These are phyloP conservation scores for Pogona vitticeps DNA, from an alignment of 2,113 vertebrate species.

Conservation along the genomic window DNA sequence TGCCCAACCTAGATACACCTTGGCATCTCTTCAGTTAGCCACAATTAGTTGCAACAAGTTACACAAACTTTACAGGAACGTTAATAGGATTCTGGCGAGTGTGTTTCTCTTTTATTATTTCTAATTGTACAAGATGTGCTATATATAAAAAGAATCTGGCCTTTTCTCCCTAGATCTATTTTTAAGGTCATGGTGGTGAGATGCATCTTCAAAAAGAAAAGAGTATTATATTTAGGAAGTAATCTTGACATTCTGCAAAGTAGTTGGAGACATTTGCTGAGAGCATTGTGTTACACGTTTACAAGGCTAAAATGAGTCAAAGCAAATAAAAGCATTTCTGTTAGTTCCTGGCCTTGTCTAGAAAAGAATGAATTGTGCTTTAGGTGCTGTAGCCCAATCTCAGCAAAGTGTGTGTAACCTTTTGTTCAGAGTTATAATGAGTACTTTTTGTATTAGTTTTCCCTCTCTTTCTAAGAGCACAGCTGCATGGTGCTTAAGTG, in stretches of 20 bases:
- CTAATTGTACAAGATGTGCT: background rate
- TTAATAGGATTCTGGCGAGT: no score
- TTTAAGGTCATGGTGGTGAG: background rate
- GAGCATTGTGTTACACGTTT: background rate
- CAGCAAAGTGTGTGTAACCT: background rate
- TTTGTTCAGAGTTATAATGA: background rate
- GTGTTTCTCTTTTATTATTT: background rate
- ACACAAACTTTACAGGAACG: no score
- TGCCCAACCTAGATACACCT: no score
- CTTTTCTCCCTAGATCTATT: background rate
- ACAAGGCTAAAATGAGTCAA: slow-evolving; percentile 2
- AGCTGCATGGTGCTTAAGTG: background rate
- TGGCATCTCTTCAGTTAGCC: no score
- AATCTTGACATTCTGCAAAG: background rate
- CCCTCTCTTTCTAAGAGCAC: background rate
- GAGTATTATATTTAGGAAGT: background rate
- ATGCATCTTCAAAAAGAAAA: background rate
- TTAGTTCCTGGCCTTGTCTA: background rate
- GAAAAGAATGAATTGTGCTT: slow-evolving; percentile 7
- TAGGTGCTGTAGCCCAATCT: background rate
- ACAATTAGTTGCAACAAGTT: no score
- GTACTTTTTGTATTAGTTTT: background rate
- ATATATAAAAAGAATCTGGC: background rate
- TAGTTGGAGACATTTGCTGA: slow-evolving; percentile 5
- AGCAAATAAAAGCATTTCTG: slow-evolving; percentile 8